A percentile compares a stretch with the other conserved stretches of the same genome.
Evolutionary conservation across 2,888 invertebrate species (phyloP).

Genomic region (Sericinus montela): DNA sequence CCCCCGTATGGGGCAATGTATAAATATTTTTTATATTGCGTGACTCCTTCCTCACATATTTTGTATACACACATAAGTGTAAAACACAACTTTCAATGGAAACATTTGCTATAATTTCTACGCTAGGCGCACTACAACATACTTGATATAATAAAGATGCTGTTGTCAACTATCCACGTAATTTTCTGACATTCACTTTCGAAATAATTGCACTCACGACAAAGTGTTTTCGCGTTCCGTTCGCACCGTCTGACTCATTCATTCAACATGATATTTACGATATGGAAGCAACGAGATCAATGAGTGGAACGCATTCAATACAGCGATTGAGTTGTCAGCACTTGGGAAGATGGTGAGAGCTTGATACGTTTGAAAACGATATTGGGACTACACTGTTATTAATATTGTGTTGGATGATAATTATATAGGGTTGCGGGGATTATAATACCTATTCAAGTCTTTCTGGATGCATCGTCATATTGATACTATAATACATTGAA

Average conservation of each 20-base stretch:
- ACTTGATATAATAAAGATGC: no score
- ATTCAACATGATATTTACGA: slow-evolving; percentile 30
- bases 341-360: slow-evolving; percentile 28
- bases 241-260: slow-evolving; percentile 26
- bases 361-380: slow-evolving; percentile 8
- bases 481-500: background rate
- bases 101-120: no score
- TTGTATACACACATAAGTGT: no score
- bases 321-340: slow-evolving; percentile 57
- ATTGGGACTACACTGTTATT: slow-evolving; percentile 18
- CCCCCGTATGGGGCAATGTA: no score
- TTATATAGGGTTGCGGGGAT: slow-evolving; percentile 13
- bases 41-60: no score
- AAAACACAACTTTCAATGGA: no score
- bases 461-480: background rate
- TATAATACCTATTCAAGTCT: slow-evolving; percentile 6
- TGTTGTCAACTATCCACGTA: no score
- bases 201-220: slow-evolving; percentile 24
- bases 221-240: slow-evolving; percentile 20
- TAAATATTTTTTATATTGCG: no score
- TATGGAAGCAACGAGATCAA: slow-evolving; percentile 36
- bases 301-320: slow-evolving; percentile 37
- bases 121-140: no score
- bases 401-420: slow-evolving; percentile 17
- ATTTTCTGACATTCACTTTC: background rate